These are phyloP conservation scores for Epinotia nisella DNA, from an alignment of 2,888 invertebrate genomes.

Conservation along the genomic window DNA sequence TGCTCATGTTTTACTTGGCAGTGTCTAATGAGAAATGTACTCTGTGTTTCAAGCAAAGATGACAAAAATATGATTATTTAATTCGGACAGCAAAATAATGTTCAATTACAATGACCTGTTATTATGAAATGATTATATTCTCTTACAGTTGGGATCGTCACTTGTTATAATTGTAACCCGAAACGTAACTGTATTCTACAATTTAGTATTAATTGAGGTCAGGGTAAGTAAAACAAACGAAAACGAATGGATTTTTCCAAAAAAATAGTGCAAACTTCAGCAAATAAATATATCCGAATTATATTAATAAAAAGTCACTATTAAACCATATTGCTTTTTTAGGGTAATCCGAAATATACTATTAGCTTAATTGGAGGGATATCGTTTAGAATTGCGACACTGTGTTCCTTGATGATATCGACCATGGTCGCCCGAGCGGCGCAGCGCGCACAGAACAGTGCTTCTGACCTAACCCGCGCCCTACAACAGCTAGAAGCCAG, in stretches of 20 bases:
- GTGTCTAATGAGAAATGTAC: too few relatives aligned
- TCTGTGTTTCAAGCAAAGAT: too few relatives aligned
- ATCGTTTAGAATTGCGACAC: neutral
- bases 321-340: neutral
- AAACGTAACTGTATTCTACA: neutral
- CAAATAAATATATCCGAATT: too few relatives aligned
- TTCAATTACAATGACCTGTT: too few relatives aligned
- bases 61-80: too few relatives aligned
- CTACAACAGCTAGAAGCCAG: neutral
- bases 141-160: slow-evolving; percentile 2
- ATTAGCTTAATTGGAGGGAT: neutral
- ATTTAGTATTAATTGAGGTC: neutral
- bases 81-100: too few relatives aligned
- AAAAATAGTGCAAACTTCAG: too few relatives aligned
- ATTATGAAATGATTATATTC: neutral
- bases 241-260: too few relatives aligned
- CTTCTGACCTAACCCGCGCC: neutral
- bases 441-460: neutral
- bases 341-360: neutral
- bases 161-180: neutral
- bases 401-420: neutral
- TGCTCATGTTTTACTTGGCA: too few relatives aligned
- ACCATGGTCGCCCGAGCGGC: neutral
- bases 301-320: neutral
- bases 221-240: neutral